Conservation (phyloP, 2,113 vertebrate species). For the Glareola pratincola region DNA sequence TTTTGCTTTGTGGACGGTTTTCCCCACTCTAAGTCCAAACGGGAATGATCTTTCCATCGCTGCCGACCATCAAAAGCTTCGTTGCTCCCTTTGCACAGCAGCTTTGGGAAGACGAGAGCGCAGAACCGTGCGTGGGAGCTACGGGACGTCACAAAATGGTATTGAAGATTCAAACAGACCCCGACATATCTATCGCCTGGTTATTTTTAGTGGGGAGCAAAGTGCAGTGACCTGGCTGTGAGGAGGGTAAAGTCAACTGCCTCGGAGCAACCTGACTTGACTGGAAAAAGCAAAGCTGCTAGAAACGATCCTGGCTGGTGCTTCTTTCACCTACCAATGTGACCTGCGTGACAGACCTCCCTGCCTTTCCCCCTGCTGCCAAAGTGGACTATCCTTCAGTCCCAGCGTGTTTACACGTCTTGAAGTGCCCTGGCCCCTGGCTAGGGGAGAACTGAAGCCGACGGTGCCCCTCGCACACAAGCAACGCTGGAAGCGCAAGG, state of each 20-base stretch:
- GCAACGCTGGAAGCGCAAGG: not conserved
- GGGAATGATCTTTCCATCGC: not conserved
- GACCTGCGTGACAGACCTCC: not conserved
- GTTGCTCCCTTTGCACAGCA: accelerated
- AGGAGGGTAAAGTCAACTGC: not conserved
- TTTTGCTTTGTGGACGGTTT: not conserved
- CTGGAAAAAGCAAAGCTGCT: not conserved
- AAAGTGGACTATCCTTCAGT: not conserved
- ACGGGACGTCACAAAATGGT: not conserved
- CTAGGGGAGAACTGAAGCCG: not conserved
- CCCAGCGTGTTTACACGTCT: not conserved
- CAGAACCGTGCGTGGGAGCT: not conserved
- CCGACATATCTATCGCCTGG: not conserved
- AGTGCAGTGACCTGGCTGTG: not conserved
- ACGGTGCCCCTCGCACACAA: not conserved
- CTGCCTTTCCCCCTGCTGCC: not conserved
- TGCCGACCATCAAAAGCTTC: not conserved
- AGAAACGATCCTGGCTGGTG: not conserved
- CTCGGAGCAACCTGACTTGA: not conserved
- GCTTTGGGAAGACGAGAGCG: not conserved
- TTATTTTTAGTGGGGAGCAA: constrained; percentile 21
- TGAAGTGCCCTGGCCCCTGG: constrained; percentile 14
- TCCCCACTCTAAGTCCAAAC: not conserved
- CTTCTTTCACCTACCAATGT: not conserved
- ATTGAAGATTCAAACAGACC: not conserved